Evolutionary conservation across 2,797 vertebrate species (phyloP).

Genomic region (Phoxinus dragarum): DNA sequence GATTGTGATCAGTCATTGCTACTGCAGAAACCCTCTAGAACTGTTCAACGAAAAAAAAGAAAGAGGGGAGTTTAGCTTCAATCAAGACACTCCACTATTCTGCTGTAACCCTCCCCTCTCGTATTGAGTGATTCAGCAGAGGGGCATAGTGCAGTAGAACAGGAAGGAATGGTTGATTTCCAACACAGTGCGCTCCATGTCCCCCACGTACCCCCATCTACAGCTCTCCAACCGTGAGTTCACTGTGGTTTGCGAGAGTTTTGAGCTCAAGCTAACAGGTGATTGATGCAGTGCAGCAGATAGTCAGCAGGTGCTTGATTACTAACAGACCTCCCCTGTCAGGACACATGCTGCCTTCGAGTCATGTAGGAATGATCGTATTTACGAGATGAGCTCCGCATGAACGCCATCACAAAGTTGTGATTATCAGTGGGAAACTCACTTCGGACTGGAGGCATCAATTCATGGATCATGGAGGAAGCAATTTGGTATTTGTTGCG

Average conservation of each 20-base stretch:
- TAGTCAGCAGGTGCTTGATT: conserved; percentile 49
- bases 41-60: background rate
- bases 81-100: conserved; percentile 28
- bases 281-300: conserved; percentile 41
- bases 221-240: conserved; percentile 20
- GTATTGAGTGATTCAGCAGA: conserved; percentile 12
- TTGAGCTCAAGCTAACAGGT: conserved; percentile 30
- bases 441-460: background rate
- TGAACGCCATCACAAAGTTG: conserved; percentile 27
- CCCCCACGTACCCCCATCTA: background rate
- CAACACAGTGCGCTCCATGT: conserved; percentile 13
- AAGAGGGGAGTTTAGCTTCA: conserved; percentile 15
- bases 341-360: conserved; percentile 32
- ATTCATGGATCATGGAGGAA: background rate
- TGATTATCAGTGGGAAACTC: conserved; percentile 22
- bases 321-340: conserved; percentile 46
- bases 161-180: conserved; percentile 27
- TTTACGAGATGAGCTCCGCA: conserved; percentile 31
- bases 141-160: conserved; percentile 30
- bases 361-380: conserved; percentile 23
- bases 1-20: conserved; percentile 37
- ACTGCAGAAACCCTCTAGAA: background rate
- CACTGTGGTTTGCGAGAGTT: conserved; percentile 12
- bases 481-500: conserved; percentile 11
- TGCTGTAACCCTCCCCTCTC: background rate